A percentile compares a stretch with the other conserved stretches of the same genome.
Evolutionary conservation across 1,140 invertebrate genomes (phyloP).

Genomic region (Meloidogyne floridensis): DNA sequence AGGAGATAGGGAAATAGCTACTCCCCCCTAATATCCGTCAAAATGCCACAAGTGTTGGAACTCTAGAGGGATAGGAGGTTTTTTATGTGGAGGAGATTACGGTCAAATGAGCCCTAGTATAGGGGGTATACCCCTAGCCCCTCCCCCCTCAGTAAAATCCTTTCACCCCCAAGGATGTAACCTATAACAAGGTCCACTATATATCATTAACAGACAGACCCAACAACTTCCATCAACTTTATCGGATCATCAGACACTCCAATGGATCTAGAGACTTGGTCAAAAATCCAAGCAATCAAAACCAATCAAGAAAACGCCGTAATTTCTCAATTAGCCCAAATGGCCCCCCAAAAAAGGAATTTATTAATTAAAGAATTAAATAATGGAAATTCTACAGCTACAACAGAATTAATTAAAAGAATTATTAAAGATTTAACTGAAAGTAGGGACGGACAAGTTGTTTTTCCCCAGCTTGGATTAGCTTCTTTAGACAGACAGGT

Average conservation of each 20-base stretch:
- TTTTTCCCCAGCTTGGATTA: constrained; percentile 11
- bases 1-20: no score
- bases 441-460: constrained; percentile 7
- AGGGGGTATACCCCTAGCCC: no score
- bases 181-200: no score
- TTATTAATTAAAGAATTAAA: constrained; percentile 21
- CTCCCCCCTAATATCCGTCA: no score
- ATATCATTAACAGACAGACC: not conserved
- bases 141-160: no score
- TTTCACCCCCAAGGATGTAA: no score
- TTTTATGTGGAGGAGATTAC: no score
- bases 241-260: not conserved
- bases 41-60: no score
- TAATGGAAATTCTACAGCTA: constrained; percentile 26
- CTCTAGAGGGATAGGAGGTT: no score
- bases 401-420: constrained; percentile 23
- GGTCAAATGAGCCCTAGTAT: no score
- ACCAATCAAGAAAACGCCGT: constrained; percentile 30
- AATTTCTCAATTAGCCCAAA: constrained; percentile 24
- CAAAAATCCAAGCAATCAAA: constrained; percentile 17
- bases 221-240: not conserved
- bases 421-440: constrained; percentile 22
- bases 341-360: constrained; percentile 28
- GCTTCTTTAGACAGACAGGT: not conserved
- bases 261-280: constrained; percentile 11